Conservation (phyloP, 2,888 invertebrate genomes). For the Schizaphis graminum region DNA sequence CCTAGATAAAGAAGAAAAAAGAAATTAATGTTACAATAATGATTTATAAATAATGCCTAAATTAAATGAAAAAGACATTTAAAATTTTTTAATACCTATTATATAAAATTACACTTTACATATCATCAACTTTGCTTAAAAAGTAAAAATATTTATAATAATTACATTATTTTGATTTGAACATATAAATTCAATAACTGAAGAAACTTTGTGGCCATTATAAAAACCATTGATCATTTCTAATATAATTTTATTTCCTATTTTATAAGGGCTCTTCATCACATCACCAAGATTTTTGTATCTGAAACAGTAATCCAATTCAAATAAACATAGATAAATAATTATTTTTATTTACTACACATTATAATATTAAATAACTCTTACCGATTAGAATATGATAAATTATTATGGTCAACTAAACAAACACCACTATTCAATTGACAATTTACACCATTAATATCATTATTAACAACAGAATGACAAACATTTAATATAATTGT, state of each 20-base stretch:
- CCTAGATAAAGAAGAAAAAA: constrained; percentile 38
- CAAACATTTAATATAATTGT: constrained; percentile 60
- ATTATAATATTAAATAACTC: neutral
- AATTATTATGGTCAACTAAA: constrained; percentile 32
- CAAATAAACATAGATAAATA: neutral
- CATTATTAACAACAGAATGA: constrained; percentile 58
- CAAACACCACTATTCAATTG: constrained; percentile 44
- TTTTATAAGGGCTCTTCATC: neutral
- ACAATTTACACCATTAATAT: constrained; percentile 35
- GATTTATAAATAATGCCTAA: neutral
- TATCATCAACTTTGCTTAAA: neutral
- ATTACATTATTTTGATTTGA: constrained; percentile 37
- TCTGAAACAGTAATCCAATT: constrained; percentile 13
- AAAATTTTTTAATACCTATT: neutral
- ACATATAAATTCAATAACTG: constrained; percentile 60
- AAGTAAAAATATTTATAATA: neutral
- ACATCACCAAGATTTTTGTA: constrained; percentile 53
- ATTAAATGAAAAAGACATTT: neutral
- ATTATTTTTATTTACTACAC: neutral
- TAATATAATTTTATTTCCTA: constrained; percentile 42
- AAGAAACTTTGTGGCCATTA: neutral
- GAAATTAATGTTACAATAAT: neutral
- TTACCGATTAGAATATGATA: constrained; percentile 3
- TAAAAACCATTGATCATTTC: constrained; percentile 53
- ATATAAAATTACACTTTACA: neutral